Evolutionary conservation across 2,797 vertebrate species (phyloP).

Genomic region (Neopelma chrysocephalum): DNA sequence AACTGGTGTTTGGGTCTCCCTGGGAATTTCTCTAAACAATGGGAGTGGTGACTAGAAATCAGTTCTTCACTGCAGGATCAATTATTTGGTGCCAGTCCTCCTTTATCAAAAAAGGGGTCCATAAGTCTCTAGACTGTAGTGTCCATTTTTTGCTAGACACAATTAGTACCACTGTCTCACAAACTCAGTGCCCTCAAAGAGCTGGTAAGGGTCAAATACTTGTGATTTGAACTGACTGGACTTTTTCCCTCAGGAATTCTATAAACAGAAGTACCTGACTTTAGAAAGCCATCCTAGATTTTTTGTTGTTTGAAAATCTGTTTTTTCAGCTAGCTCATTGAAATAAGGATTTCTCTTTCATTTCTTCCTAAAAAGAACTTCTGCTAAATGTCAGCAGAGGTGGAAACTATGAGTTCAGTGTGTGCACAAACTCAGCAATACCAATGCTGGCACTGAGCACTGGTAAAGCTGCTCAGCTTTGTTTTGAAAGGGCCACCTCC

Average conservation of each 20-base stretch:
- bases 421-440: not conserved
- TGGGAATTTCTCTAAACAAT: not conserved
- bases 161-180: not conserved
- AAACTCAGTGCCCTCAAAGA: not conserved
- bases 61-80: not conserved
- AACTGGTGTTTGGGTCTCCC: not conserved
- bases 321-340: not conserved
- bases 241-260: not conserved
- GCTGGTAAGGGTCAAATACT: not conserved
- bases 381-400: not conserved
- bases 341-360: not conserved
- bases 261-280: not conserved
- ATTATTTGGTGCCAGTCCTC: not conserved
- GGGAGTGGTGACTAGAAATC: not conserved
- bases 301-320: not conserved
- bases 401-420: slow-evolving; percentile 13
- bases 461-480: not conserved
- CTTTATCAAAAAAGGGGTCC: not conserved
- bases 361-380: not conserved
- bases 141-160: not conserved
- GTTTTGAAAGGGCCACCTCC: slow-evolving; percentile 45
- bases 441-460: not conserved
- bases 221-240: not conserved
- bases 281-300: not conserved
- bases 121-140: not conserved